phyloP scores from a whole-genome alignment of 2,797 vertebrate genomes.

The Morelia viridis region DNA sequence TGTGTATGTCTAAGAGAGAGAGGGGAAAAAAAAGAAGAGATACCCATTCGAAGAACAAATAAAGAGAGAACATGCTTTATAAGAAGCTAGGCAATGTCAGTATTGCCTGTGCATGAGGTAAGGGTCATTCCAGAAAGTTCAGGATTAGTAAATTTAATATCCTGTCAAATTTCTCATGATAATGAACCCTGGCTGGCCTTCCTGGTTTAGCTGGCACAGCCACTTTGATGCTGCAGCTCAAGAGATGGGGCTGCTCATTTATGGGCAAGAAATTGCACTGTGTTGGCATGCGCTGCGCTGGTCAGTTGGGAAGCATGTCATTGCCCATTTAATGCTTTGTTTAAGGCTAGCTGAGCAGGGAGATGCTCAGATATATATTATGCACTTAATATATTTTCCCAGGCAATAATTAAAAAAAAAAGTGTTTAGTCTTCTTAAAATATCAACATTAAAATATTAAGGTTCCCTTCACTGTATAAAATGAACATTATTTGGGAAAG shows the following conservation, averaged over 20 bases:
- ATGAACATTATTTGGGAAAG: background rate
- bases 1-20: background rate
- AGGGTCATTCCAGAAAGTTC: constrained; percentile 72
- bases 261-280: constrained; percentile 45
- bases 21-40: background rate
- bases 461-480: background rate
- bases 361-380: background rate
- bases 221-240: constrained; percentile 35
- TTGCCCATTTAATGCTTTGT: background rate
- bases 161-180: constrained; percentile 76
- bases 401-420: background rate
- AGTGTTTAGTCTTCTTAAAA: background rate
- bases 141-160: constrained; percentile 79
- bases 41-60: constrained; percentile 23
- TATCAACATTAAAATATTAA: fast-evolving
- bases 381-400: fast-evolving
- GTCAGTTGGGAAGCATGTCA: background rate
- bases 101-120: constrained; percentile 58
- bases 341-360: background rate
- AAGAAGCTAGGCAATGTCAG: constrained; percentile 16
- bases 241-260: constrained; percentile 62
- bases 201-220: constrained; percentile 53
- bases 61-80: constrained; percentile 5
- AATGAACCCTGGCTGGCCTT: constrained; percentile 65
- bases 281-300: constrained; percentile 40